Evolutionary conservation across 2,888 invertebrate genomes (phyloP).

Genomic region (Tipula lateralis): DNA sequence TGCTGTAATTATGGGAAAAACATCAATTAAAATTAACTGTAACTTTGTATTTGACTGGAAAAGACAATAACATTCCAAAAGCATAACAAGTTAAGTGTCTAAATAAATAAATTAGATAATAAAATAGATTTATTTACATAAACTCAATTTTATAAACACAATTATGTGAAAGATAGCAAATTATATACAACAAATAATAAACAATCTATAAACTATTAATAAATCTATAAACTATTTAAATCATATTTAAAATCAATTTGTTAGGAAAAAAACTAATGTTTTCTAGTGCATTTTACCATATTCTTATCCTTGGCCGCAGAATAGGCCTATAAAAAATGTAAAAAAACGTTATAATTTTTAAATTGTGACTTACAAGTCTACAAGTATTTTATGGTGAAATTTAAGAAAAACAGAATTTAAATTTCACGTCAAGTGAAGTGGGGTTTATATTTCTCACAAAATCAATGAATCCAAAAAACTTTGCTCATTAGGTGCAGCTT

Average conservation of each 20-base stretch:
- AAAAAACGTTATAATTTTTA: slow-evolving; percentile 26
- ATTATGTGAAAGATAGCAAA: background rate
- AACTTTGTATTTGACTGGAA: background rate
- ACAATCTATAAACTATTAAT: background rate
- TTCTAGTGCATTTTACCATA: slow-evolving; percentile 64
- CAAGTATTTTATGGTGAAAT: background rate
- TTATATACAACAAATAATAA: background rate
- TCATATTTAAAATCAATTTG: background rate
- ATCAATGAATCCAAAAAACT: too few relatives aligned
- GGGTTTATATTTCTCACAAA: too few relatives aligned
- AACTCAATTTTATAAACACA: background rate
- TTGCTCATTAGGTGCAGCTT: too few relatives aligned
- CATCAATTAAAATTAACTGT: background rate
- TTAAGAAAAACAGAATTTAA: too few relatives aligned
- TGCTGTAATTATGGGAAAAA: slow-evolving; percentile 50
- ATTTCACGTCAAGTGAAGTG: background rate
- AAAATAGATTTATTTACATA: background rate
- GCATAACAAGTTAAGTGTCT: background rate
- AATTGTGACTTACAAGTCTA: background rate
- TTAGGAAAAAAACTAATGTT: background rate
- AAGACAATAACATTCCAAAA: background rate
- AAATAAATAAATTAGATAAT: background rate
- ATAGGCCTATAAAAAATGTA: slow-evolving; percentile 64
- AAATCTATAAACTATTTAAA: slow-evolving; percentile 14
- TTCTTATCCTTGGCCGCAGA: slow-evolving; percentile 85